Percentiles rank a stretch among this genome's conserved stretches.
Conservation (phyloP, 2,797 vertebrate genomes). For the Naso thynnoides region DNA sequence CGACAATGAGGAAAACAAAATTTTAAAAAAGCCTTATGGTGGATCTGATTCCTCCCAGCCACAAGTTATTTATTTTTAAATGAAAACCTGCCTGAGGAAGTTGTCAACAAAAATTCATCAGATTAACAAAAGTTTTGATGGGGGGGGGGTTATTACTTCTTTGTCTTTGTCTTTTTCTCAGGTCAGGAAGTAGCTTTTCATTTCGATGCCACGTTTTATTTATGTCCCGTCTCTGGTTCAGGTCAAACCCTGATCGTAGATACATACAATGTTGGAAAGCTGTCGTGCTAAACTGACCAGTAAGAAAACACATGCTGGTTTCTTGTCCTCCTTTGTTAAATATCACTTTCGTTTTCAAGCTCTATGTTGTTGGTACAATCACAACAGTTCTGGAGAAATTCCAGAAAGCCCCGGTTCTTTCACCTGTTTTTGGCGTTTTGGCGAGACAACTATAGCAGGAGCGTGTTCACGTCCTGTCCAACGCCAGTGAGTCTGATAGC, state of each 20-base stretch:
- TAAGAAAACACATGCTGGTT: slow-evolving; percentile 2
- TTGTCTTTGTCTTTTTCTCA: not conserved
- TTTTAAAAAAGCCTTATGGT: slow-evolving; percentile 68
- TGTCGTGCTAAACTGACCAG: slow-evolving; percentile 3
- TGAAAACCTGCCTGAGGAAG: slow-evolving; percentile 71
- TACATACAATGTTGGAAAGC: not conserved
- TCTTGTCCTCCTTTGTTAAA: not conserved
- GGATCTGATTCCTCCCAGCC: slow-evolving; percentile 61
- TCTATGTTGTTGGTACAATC: slow-evolving; percentile 42
- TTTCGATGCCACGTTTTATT: slow-evolving; percentile 37
- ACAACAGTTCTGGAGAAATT: not conserved
- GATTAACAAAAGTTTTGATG: slow-evolving; percentile 14
- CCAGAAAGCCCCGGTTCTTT: slow-evolving; percentile 5
- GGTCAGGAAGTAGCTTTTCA: slow-evolving; percentile 35
- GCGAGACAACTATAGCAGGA: not conserved
- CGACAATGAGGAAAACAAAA: slow-evolving; percentile 50
- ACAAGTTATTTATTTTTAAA: slow-evolving; percentile 61
- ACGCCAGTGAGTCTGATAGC: slow-evolving; percentile 35
- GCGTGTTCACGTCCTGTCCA: not conserved
- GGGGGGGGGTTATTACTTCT: not conserved
- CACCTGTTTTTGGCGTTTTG: not conserved
- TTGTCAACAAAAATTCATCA: slow-evolving; percentile 40
- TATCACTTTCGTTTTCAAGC: slow-evolving; percentile 14
- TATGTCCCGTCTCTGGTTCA: slow-evolving; percentile 39
- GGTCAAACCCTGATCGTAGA: slow-evolving; percentile 18